These are phyloP conservation scores for Epirrhoe tristata DNA, from an alignment of 2,888 invertebrate genomes.

Conservation along the genomic window DNA sequence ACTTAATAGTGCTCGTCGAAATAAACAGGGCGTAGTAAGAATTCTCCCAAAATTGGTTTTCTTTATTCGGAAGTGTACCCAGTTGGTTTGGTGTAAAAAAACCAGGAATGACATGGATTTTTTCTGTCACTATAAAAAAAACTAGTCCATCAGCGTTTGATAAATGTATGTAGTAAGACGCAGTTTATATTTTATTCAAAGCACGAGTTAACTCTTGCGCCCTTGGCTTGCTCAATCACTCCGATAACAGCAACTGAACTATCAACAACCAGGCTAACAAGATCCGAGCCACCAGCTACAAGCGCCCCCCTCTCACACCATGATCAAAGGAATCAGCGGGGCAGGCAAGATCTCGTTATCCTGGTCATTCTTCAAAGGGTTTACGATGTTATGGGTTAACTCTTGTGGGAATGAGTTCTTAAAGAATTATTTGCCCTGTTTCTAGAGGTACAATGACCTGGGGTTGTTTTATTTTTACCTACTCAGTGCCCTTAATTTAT, in stretches of 20 bases:
- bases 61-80: not conserved
- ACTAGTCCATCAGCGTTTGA: constrained; percentile 5
- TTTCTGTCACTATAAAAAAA: not conserved
- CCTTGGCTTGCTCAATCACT: constrained; percentile 59
- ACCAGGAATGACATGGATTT: not conserved
- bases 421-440: constrained; percentile 44
- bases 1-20: not conserved
- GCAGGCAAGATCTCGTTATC: constrained; percentile 40
- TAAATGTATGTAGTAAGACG: constrained; percentile 49
- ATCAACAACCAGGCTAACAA: constrained; percentile 43
- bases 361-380: constrained; percentile 50
- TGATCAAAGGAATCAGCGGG: constrained; percentile 23
- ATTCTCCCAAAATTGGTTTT: not conserved
- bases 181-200: constrained; percentile 57
- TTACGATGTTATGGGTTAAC: constrained; percentile 53
- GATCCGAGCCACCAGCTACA: constrained; percentile 29
- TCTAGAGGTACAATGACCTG: constrained; percentile 42
- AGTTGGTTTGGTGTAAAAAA: not conserved
- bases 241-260: constrained; percentile 57
- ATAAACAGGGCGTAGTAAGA: too few species aligned
- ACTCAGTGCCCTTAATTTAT: constrained; percentile 27
- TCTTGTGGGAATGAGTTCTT: constrained; percentile 47
- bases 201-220: constrained; percentile 54
- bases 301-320: constrained; percentile 18
- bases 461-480: constrained; percentile 41